Evolutionary conservation across 2,113 vertebrate species (phyloP), one percentile per base, ranked within the genome.

Genomic region (Planiliza haematocheilus): DNA sequence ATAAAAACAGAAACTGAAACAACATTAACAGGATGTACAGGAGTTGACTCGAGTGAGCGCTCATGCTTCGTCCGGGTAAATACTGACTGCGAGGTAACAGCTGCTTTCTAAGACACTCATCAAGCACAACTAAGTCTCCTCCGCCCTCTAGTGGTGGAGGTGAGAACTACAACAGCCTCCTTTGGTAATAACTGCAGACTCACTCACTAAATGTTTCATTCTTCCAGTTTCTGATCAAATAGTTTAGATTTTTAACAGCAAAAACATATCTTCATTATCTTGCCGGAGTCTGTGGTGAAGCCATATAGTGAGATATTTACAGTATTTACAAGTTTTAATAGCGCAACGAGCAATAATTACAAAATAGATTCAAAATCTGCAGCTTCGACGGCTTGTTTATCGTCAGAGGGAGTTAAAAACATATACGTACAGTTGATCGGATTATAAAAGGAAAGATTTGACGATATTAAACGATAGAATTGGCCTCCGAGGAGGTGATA

Each of bases 71-170:
- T 34, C 64, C 37, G 12, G 42, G 30, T 36, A 41, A 85, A 84
- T 65, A 90, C 61, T 83, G 67, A 70, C 56, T 30, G 42, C 30
- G 42, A 49, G 16, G 36, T 48, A 37, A 75, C 38, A 63, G 48
- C 48, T 34, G 36, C n/a, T n/a, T 11, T 42, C 18, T 2, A 5
- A 17, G 46, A 56, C 55, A 21, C 30, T 39, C 8, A n/a, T 37
- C 10, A 12, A 13, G 21, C 24, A 61, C 50, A 68, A 6, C 1
- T 0, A 13, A 41, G 61, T 67, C 72, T 81, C 45, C 43, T 17
- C 1, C 81, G 12, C 79, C 88, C 66, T 83, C 88, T 84, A 62
- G 87, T 77, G 88, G 68, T 63, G 30, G 11, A 39, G 2, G 57
- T 8, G 11, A 10, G 1, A 50, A 72, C 24, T 16, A 30, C 36